Base-by-base conservation (phyloP, 2,113 vertebrate species). In the Falco punctatus region DNA sequence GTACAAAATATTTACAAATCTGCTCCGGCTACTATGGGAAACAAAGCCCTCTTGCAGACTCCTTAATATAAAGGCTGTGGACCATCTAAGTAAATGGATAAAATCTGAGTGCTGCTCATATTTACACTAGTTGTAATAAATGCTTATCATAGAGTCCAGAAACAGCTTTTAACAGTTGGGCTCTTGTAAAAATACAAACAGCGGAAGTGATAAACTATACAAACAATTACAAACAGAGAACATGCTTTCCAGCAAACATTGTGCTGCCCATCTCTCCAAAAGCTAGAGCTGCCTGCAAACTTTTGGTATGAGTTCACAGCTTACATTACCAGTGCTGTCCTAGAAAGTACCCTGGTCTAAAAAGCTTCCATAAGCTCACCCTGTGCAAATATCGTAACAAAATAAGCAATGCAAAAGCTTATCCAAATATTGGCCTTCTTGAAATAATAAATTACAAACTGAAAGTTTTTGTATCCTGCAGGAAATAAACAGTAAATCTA, bases 401-500 rank as follows among this genome's bases (percentile, higher is more conserved):
- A 93, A 93, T 58, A 86, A 95, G 95, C 90, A 91, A 46, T n/a
- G 22, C 22, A 78, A 85, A 93, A 64, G 62, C 66, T 90, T 84
- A 95, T 92, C 87, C 80, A 96, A 97, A 92, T 91, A 96, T 38
- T 84, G 72, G 42, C 38, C 51, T 55, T 66, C 55, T 96, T 95
- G 86, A 86, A 46, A n/a, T 77, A 81, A 95, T 90, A 95, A 91
- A 94, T 94, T 83, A 86, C 69, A 89, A 92, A 92, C 83, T 74
- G 49, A 82, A 95, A 83, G 59, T 84, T 71, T 93, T 94, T 38
- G 80, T 91, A 94, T 93, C 90, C 88, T 84, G 49, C 46, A 95
- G 96, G 95, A 97, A 94, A 89, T 65, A 94, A 94, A 85, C 49
- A 77, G 46, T 88, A 87, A 64, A 82, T 48, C 66, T 90, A 65